Base-by-base conservation (phyloP, 2,797 vertebrate genomes). In the Tarsius wallacei region DNA sequence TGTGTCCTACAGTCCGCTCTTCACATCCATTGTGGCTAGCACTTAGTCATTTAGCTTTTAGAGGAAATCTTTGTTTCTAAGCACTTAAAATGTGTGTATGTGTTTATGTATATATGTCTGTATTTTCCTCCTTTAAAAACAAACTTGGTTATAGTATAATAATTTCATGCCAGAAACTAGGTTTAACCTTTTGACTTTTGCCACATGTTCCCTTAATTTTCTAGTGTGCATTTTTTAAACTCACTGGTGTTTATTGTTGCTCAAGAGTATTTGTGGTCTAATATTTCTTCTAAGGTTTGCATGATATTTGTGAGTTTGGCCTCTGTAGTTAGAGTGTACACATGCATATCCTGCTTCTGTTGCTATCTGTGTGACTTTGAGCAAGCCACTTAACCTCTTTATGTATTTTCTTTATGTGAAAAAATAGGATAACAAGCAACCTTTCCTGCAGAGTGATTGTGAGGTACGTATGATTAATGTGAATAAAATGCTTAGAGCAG, bases 21-120 rank as follows among this genome's bases (percentile, higher is more conserved):
- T 93, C 51, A 61, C n/a, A 68, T 47, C 26, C 42, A 57, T 36
- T 95, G 22, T 82, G 71, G 3, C n/a, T 87, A 22, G n/a, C 22
- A 66, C 87, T 82, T 87, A 80, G 12, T 68, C 74, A 64, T 80
- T 90, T 84, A 80, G 3, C n/a, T 90, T 96, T 96, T 31, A 71
- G 51, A 83, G 17, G 33, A 19, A 94, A 91, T 53, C 12, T 13
- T 83, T 36, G 57, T 73, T 80, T 90, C 68, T 14, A 92, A 90
- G 22, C 24, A 1, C 12, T 77, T 76, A 10, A 14, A 59, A 28
- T 74, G 6, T 80, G 53, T 77, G 28, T 77, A 49, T 11, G 16
- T 61, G 49, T 84, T 6, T 77, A 17, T 90, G 1, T 78, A n/a
- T 96, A 36, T 93, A 31, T 53, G 31, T 95, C 10, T 63, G 7